Evolutionary conservation across 2,113 vertebrate genomes (phyloP), one percentile per base, ranked within the genome.

Genomic region (Melanotaenia duboulayi): DNA sequence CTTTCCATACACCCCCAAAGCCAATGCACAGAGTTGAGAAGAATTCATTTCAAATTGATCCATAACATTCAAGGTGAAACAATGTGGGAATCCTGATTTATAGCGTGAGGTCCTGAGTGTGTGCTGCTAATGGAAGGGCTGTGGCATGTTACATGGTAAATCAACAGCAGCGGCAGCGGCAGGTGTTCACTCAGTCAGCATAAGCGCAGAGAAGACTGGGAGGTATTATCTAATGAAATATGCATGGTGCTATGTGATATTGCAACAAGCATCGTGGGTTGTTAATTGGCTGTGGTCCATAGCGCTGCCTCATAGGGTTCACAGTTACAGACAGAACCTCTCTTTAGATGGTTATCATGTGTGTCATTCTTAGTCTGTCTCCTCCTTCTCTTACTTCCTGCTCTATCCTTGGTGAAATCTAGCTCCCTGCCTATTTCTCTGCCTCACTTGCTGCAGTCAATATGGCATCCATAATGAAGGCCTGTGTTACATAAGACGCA

Each of bases 391-490:
- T 70, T 44, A 28, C 17, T 49, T 68, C n/a, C 71, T 19, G 8
- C 35, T 54, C 58, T 61, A 42, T 64, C 55, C 25, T 39, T 65
- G 25, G 40, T 49, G 5, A 39, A 22, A 23, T 49, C 28, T 22
- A n/a, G 66, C 57, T 61, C 60, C n/a, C 55, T 14, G 0, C 22
- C 25, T 25, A 20, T 66, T 71, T 39, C 24, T 62, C 56, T 51
- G 37, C 37, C 71, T 51, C 76, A 16, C 50, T 82, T 65, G 24
- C 68, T 66, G 74, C 87, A 69, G 87, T 89, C 91, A 76, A 78
- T 90, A 87, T 66, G 61, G 76, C 68, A 81, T 91, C 80, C 66
- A 58, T 86, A 82, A 86, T 85, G 76, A 85, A 82, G 57, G 74
- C 52, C 44, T 7, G 16, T 48, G 82, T 88, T 90, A 84, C 46